Base-by-base conservation (phyloP, 2,888 invertebrate genomes). In the Lamellibrachia columna region DNA sequence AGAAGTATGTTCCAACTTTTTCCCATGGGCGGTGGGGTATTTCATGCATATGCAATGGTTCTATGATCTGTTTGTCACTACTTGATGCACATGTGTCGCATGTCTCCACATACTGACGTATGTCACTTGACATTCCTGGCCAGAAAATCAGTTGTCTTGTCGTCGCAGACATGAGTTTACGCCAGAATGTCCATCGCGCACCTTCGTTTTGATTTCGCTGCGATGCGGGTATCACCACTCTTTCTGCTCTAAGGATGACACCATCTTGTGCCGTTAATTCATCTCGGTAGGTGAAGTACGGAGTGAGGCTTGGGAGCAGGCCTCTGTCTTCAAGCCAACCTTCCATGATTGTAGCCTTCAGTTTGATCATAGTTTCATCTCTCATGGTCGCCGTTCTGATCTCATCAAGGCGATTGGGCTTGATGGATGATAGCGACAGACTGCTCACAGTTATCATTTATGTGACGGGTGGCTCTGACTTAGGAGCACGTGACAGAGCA, bases 401-500 rank as follows among this genome's bases (percentile, higher is more conserved):
- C 22, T 75, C 4, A 22, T 75, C 75, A 75, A 75, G 75, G 22
- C 75, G 75, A 15, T 75, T 75, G 22, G 75, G 15, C 75, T 22
- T 22, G 22, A 75, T 22, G 6, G 22, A 75, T 75, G 75, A 75
- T n/a, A 75, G 75, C 22, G 75, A 75, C 75, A 75, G 22, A 22
- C n/a, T n/a, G 75, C 22, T 75, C 75, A 75, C 75, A 22, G 22
- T 75, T 75, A 75, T n/a, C 2, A 75, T 15, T 75, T 75, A 0
- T 22, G 22, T 75, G 4, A n/a, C 22, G 75, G 28, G 53, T 53
- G 28, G n/a, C 11, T 40, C 55, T 52, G 90, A 15, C 28, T 9
- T 9, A 60, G n/a, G 75, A 6, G 91, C 91, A 22, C 91, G 52
- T 52, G 93, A 93, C 40, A 93, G 90, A 1, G 75, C 91, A 91